A percentile compares a stretch with the other conserved stretches of the same genome.
Evolutionary conservation across 2,113 vertebrate species (phyloP).

Genomic region (Kryptolebias marmoratus): DNA sequence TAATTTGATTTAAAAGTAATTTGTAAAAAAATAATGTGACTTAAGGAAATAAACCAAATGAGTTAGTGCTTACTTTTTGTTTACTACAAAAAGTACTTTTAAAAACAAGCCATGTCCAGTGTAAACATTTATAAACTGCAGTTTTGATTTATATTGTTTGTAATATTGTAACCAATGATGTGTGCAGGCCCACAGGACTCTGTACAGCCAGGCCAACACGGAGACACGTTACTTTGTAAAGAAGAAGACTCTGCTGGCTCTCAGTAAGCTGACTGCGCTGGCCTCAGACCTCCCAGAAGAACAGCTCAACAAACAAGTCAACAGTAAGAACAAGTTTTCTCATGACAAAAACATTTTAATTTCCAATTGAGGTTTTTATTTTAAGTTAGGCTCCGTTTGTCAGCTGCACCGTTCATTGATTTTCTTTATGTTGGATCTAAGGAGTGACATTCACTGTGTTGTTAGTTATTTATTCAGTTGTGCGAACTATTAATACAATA

Average conservation of each 20-base stretch:
- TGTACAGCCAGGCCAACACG: conserved; percentile 87
- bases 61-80: too few species aligned
- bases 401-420: too few species aligned
- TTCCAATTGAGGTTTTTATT: too few species aligned
- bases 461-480: too few species aligned
- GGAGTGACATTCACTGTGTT: too few species aligned
- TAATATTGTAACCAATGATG: background rate
- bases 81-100: too few species aligned
- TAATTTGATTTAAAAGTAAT: too few species aligned
- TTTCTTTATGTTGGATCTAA: too few species aligned
- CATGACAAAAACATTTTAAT: background rate
- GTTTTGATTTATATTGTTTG: background rate
- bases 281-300: conserved; percentile 88
- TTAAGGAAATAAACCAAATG: too few species aligned
- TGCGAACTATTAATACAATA: too few species aligned
- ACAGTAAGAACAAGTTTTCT: conserved; percentile 79
- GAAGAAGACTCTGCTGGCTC: conserved; percentile 95
- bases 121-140: background rate
- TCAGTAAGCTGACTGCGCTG: conserved; percentile 92
- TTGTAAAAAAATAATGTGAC: too few species aligned
- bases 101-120: background rate
- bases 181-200: conserved; percentile 87
- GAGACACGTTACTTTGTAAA: conserved; percentile 94
- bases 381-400: too few species aligned
- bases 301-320: conserved; percentile 84